Evolutionary conservation across 2,888 invertebrate genomes (phyloP), one percentile per base, ranked within the genome.

Genomic region (Biston betularia): DNA sequence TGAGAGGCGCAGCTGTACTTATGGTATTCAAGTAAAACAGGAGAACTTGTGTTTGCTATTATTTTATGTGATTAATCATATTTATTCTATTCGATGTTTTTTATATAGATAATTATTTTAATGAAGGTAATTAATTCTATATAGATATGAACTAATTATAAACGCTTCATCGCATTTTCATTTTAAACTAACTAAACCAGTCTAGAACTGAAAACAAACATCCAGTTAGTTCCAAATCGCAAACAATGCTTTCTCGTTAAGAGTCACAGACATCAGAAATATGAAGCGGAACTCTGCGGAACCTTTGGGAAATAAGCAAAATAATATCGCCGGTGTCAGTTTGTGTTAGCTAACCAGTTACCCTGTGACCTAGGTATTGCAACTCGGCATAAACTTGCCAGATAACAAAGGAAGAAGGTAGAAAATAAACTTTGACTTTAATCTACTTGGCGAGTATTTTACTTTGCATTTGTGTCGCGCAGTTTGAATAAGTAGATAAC

Each of bases 291-390:
- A 66, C 82, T 79, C 72, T 64, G 75, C 73, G 69, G 66, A 76
- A 66, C 82, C 79, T 73, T 64, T 78, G 85, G 83, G 83, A 85
- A 86, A 86, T 86, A 86, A 84, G 77, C 82, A 79, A 79, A 81
- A 85, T 86, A 85, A 83, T 83, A 81, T 82, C 79, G 59, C 71
- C 67, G 64, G 63, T 73, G 76, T 71, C 76, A 72, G 73, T 69
- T 70, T 66, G 71, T 68, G 73, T 71, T 63, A 58, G 66, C 58
- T 58, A 44, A 35, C 56, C 54, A 14, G 40, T 54, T 42, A 54
- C 33, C 42, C 58, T 54, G 44, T 48, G 53, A 66, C 62, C 62
- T 62, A 58, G 14, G 34, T 48, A 8, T 49, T 62, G 49, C 54
- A 66, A n/a, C 62, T 65, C 45, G 35, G 14, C 46, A 50, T 63